These are phyloP conservation scores for Excalfactoria chinensis DNA, from an alignment of 2,113 vertebrate genomes.

Conservation along the genomic window DNA sequence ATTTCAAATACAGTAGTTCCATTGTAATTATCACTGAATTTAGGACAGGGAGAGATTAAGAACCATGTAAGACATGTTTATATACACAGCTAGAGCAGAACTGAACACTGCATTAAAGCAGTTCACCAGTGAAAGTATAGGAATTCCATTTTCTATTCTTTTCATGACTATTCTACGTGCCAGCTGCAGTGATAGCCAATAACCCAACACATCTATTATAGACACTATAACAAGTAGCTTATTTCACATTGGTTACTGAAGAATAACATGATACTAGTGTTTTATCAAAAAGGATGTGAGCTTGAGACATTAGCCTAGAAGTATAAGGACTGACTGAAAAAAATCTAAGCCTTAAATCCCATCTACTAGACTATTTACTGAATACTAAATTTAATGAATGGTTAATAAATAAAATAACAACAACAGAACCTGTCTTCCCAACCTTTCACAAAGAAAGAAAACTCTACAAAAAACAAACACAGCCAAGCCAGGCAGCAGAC, in stretches of 20 bases:
- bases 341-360: background rate
- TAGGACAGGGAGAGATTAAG: background rate
- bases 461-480: too few species aligned
- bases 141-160: background rate
- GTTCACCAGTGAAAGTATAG: background rate
- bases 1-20: background rate
- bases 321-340: background rate
- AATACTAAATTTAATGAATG: background rate
- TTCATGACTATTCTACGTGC: background rate
- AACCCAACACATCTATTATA: background rate
- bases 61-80: background rate
- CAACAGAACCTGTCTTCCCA: background rate
- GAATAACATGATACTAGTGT: background rate
- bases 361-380: background rate
- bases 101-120: background rate
- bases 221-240: background rate
- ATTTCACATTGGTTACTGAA: background rate
- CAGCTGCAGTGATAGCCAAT: background rate
- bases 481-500: background rate
- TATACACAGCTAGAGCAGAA: background rate
- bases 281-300: background rate
- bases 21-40: background rate
- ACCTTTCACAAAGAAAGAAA: background rate
- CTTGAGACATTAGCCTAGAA: background rate
- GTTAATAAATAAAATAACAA: background rate